Evolutionary conservation across 2,888 invertebrate species (phyloP), one percentile per base, ranked within the genome.

Genomic region (Cheilosia scutellata): DNA sequence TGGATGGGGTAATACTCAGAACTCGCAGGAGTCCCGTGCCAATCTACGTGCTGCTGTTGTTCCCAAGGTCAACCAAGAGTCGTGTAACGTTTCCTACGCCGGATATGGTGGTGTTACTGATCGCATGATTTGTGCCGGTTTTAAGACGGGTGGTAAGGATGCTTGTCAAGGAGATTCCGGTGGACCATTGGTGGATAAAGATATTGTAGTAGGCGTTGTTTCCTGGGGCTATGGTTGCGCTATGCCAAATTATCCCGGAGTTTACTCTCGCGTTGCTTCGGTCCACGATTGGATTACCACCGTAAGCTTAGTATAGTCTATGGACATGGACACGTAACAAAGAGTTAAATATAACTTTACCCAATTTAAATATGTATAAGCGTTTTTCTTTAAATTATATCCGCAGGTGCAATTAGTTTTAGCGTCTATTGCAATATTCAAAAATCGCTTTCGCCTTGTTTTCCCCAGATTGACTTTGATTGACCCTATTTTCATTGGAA

Each of bases 211-310:
- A 44, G 92, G 92, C 3, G 89, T 92, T 11, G 92, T 92, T 13
- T 92, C 92, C 13, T 92, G 90, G 90, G 92, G 92, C 3, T 89
- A 88, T 65, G 91, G 91, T 27, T 92, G 92, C 70, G 92, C 91
- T 0, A 55, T 87, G 6, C 89, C 90, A 0, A 82, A 89, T 2
- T 91, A 89, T 87, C 91, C 91, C 0, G 91, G 91, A 0, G 91
- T 91, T 1, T 91, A 91, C 44, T 88, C 91, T 1, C 88, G 90
- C 11, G 91, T 91, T 3, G 74, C 91, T 0, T 80, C 90, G 2
- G 90, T 89, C 4, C 88, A 90, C 3, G 87, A 89, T 33, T 91
- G 91, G 91, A 90, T 91, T 47, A 16, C 7, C 2, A 47, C 47
- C 5, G 31, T 55, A 2, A 16, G 31, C n/a, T n/a, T 16, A n/a